phyloP scores from a whole-genome alignment of 2,113 vertebrate species.

The Prunella himalayana region DNA sequence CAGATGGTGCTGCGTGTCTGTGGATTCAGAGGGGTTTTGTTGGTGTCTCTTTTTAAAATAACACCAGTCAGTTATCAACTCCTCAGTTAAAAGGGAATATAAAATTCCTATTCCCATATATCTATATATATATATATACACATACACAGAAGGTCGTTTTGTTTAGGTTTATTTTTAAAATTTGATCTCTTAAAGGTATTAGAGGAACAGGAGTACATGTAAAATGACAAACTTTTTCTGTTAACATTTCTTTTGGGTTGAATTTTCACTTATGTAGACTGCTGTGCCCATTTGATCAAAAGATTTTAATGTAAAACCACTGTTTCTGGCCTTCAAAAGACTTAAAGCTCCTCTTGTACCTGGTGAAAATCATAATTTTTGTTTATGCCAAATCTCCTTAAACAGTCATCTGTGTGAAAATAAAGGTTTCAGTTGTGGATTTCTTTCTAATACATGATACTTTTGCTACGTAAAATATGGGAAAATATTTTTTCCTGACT shows the following conservation, averaged over 20 bases:
- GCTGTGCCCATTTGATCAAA: neutral
- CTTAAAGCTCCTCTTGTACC: neutral
- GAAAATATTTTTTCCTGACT: neutral
- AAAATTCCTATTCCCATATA: neutral
- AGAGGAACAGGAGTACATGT: conserved; percentile 23
- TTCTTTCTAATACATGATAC: neutral
- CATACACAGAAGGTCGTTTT: neutral
- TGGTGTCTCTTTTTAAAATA: neutral
- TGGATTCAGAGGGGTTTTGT: conserved; percentile 3
- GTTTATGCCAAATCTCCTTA: neutral
- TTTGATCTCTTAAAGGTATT: neutral
- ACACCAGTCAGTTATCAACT: neutral
- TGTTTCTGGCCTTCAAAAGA: neutral
- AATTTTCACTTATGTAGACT: neutral
- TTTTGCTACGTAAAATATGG: neutral
- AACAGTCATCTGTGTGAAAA: neutral
- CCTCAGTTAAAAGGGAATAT: conserved; percentile 5
- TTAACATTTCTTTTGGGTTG: neutral
- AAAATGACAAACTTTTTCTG: neutral
- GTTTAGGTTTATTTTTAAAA: neutral
- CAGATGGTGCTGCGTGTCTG: conserved; percentile 77
- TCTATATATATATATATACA: neutral
- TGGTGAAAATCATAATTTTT: neutral
- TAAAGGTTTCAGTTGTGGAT: neutral
- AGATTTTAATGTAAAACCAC: neutral